Evolutionary conservation across 2,888 invertebrate species (phyloP).

Genomic region (Melitaea athalia): DNA sequence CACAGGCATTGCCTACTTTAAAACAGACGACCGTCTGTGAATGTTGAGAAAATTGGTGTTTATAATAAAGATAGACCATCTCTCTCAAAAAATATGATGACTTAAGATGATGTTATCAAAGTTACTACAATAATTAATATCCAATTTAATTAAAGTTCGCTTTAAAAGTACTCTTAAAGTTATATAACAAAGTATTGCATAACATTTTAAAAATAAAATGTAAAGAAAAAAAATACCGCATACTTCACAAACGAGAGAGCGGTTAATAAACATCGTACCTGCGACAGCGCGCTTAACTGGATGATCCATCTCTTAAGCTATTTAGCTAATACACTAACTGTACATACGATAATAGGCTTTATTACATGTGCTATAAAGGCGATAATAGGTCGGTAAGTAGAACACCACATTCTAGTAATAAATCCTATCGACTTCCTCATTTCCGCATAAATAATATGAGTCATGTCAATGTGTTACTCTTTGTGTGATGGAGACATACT

Average conservation of each 20-base stretch:
- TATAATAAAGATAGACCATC: no score
- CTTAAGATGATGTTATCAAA: no score
- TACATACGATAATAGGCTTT: slow-evolving; percentile 3
- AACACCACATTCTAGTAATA: slow-evolving; percentile 6
- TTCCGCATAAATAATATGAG: slow-evolving; percentile 25
- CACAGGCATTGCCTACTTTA: no score
- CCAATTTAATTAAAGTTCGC: no score
- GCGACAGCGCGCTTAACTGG: slow-evolving; percentile 1
- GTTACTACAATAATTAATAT: no score
- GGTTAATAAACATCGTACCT: not conserved
- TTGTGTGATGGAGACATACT: not conserved
- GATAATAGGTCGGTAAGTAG: not conserved
- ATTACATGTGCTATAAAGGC: not conserved
- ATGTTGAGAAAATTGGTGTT: no score
- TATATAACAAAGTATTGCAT: not conserved
- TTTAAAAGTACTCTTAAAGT: not conserved
- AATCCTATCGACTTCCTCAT: slow-evolving; percentile 28
- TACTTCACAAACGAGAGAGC: not conserved
- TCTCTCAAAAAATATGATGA: no score
- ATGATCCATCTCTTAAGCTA: slow-evolving; percentile 7
- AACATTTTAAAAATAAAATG: not conserved
- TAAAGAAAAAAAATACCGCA: not conserved
- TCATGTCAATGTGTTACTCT: slow-evolving; percentile 12
- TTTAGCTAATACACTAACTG: not conserved
- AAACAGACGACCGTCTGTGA: no score